Percentiles rank a stretch among this genome's conserved stretches.
phyloP scores from a whole-genome alignment of 2,797 vertebrate genomes.

The Pseudotriccus pelzelni region DNA sequence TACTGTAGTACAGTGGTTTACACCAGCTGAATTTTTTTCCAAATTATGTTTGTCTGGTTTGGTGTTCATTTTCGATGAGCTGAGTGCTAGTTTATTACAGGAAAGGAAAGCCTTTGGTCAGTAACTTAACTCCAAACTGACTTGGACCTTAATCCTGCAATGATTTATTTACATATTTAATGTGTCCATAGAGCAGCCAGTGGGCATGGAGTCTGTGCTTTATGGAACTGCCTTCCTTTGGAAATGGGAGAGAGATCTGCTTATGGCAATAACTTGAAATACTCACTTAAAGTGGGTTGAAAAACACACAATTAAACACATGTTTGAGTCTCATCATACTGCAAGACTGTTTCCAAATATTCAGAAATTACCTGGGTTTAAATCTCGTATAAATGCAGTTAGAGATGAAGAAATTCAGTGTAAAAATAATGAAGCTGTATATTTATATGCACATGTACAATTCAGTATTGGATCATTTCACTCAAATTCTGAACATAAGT shows the following conservation, averaged over 20 bases:
- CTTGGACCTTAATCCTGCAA: not conserved
- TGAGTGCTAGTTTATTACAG: not conserved
- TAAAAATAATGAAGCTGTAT: not conserved
- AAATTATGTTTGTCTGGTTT: not conserved
- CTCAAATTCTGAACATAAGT: not conserved
- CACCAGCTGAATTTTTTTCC: not conserved
- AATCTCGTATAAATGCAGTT: not conserved
- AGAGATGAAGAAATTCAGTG: not conserved
- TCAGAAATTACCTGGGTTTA: constrained; percentile 9
- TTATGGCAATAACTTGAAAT: constrained; percentile 4
- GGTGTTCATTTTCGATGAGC: not conserved
- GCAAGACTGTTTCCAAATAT: not conserved
- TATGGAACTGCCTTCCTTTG: not conserved
- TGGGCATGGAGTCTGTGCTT: not conserved
- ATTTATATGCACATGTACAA: not conserved
- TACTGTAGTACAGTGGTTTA: not conserved
- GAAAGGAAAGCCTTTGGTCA: not conserved
- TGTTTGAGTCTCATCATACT: not conserved
- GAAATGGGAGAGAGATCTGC: not conserved
- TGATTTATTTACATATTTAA: constrained; percentile 4
- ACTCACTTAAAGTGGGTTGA: not conserved
- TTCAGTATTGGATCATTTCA: not conserved
- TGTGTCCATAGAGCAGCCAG: not conserved
- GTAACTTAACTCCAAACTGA: not conserved
- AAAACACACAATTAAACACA: not conserved